Evolutionary conservation across 35 echinoderm and acorn worm genomes (phyloP), one percentile per base, ranked within the genome.

Genomic region (Amphiura filiformis): DNA sequence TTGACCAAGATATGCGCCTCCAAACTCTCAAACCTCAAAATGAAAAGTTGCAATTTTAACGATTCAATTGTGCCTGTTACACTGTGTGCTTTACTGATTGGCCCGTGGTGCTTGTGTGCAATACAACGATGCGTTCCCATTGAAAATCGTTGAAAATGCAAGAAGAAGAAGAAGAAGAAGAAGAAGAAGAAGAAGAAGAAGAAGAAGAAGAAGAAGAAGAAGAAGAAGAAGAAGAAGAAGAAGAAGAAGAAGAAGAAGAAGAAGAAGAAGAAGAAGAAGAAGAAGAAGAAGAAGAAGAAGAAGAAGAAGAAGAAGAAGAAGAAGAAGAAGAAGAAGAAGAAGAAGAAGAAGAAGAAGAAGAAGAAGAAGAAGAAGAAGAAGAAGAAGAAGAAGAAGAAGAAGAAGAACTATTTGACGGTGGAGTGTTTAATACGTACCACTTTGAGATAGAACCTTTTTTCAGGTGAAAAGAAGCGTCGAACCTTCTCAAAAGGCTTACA

Each of bases 161-260:
- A 57, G 56, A 57, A 57, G 56, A 57, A 57, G 56, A 57, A 57
- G 56, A 57, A 57, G 56, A 57, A 57, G 56, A 57, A 57, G 56
- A 57, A 57, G 56, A 57, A 57, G 56, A 57, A 57, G 56, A 57
- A 57, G 56, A 57, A 57, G 56, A 57, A 57, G 56, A 57, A 57
- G 56, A 57, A 57, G 56, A 57, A 57, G 56, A 57, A 57, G 56
- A 57, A 57, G 56, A 57, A 57, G 56, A 57, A 57, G 56, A 57
- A 57, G 56, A 57, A 57, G 56, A 57, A 57, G 56, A 57, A 57
- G 56, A 57, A 57, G 56, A 57, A 57, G 56, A 57, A 57, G 56
- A 57, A 57, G 56, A 57, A 57, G 56, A 57, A 57, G 56, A 57
- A 57, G 56, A 57, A 57, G 56, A 57, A 57, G 56, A 57, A 57